Percentiles rank a stretch among this genome's conserved stretches.
Evolutionary conservation across 2,888 invertebrate genomes (phyloP).

Genomic region (Euzetes globulus): DNA sequence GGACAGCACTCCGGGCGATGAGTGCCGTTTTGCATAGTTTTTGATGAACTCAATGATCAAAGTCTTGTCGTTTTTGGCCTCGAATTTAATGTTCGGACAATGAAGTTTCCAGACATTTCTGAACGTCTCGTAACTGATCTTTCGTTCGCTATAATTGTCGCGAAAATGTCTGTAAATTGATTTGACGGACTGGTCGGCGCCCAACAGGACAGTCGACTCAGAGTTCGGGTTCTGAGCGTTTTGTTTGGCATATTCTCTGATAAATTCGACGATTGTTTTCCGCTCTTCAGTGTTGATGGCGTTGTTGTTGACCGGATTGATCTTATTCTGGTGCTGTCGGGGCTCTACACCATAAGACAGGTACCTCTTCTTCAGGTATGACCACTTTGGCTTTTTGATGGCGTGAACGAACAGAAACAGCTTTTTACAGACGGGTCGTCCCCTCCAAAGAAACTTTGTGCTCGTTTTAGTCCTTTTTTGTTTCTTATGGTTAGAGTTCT

Average conservation of each 20-base stretch:
- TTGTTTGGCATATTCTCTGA: not conserved
- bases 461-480: not conserved
- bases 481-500: not conserved
- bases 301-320: conserved; percentile 4
- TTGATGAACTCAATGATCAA: conserved; percentile 3
- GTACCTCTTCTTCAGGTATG: conserved; percentile 5
- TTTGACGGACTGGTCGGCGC: not conserved
- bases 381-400: conserved; percentile 12
- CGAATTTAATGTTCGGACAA: not conserved
- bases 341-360: not conserved
- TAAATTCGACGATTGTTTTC: not conserved
- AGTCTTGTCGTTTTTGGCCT: not conserved
- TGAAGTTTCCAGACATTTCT: conserved; percentile 7
- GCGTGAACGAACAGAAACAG: not conserved
- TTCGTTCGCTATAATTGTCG: not conserved
- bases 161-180: not conserved
- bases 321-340: conserved; percentile 17
- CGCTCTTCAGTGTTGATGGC: conserved; percentile 19
- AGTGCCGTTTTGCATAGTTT: not conserved
- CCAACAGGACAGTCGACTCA: not conserved
- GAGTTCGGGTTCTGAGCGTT: not conserved
- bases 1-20: not conserved
- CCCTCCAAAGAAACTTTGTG: not conserved
- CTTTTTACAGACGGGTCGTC: conserved; percentile 5
- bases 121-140: conserved; percentile 16